Conservation (phyloP, 2,797 vertebrate genomes). For the Tarsius wallacei region DNA sequence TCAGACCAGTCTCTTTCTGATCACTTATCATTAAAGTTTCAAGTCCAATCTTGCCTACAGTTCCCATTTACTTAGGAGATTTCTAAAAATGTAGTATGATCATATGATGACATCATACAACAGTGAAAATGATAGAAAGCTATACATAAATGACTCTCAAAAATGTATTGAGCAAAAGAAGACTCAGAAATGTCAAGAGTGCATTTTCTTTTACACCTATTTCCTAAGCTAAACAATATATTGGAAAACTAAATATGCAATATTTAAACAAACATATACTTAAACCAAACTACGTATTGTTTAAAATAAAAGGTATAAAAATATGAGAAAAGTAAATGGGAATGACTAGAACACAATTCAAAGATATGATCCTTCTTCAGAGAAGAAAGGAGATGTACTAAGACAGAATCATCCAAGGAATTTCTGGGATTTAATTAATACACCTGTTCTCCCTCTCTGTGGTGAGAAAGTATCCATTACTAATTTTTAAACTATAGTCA, state of each 20-base stretch:
- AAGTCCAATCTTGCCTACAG: not conserved
- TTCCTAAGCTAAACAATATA: not conserved
- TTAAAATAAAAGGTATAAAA: not conserved
- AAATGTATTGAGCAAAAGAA: not conserved
- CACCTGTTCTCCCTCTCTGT: not conserved
- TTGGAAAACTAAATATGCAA: not conserved
- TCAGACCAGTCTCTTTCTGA: not conserved
- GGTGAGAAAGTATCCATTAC: not conserved
- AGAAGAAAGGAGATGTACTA: not conserved
- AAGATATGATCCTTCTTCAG: not conserved
- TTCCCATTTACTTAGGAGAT: not conserved
- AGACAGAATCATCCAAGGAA: not conserved
- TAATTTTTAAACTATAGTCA: not conserved
- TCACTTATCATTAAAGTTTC: not conserved
- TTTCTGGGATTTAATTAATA: fast-evolving
- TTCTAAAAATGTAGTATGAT: not conserved
- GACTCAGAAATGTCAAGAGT: not conserved
- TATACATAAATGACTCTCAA: not conserved
- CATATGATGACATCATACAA: not conserved
- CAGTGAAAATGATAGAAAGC: not conserved
- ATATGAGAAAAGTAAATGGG: not conserved
- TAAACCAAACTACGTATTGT: not conserved
- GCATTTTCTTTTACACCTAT: not conserved
- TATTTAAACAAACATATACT: not conserved
- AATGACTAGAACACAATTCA: not conserved